These are phyloP conservation scores for Litoditis marina DNA, from an alignment of 2,888 invertebrate genomes.

Conservation along the genomic window DNA sequence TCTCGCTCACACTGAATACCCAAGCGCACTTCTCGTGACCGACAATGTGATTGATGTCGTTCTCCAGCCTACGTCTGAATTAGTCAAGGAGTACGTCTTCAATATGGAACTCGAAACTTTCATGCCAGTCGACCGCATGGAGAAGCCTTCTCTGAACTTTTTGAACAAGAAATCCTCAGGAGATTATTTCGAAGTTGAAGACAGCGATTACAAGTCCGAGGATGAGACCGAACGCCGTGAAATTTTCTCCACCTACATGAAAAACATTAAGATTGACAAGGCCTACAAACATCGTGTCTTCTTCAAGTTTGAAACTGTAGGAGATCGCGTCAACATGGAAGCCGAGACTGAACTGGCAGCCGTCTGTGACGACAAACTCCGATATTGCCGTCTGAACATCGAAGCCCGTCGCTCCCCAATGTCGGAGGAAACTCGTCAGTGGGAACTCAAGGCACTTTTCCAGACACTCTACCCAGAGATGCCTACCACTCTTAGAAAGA, in stretches of 20 bases:
- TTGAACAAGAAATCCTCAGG: too few species aligned
- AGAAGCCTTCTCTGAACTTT: slow-evolving; percentile 19
- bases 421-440: slow-evolving; percentile 23
- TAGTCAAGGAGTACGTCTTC: slow-evolving; percentile 16
- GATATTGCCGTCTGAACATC: slow-evolving; percentile 31
- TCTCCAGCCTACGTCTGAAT: slow-evolving; percentile 17
- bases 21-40: slow-evolving; percentile 9
- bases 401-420: slow-evolving; percentile 15
- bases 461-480: slow-evolving; percentile 31
- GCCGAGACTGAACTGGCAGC: slow-evolving; percentile 25
- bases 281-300: slow-evolving; percentile 30
- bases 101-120: too few species aligned
- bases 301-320: slow-evolving; percentile 25
- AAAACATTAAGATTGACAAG: slow-evolving; percentile 30
- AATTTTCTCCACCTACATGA: slow-evolving; percentile 22
- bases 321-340: slow-evolving; percentile 3
- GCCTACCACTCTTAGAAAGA: slow-evolving; percentile 24
- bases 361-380: slow-evolving; percentile 29
- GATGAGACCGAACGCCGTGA: slow-evolving; percentile 18
- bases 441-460: slow-evolving; percentile 20
- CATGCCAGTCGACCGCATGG: slow-evolving; percentile 16
- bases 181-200: too few species aligned
- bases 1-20: slow-evolving; percentile 12
- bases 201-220: slow-evolving; percentile 10
- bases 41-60: slow-evolving; percentile 31